Evolutionary conservation across 2,888 invertebrate species (phyloP).

Genomic region (Marronus borbonicus): DNA sequence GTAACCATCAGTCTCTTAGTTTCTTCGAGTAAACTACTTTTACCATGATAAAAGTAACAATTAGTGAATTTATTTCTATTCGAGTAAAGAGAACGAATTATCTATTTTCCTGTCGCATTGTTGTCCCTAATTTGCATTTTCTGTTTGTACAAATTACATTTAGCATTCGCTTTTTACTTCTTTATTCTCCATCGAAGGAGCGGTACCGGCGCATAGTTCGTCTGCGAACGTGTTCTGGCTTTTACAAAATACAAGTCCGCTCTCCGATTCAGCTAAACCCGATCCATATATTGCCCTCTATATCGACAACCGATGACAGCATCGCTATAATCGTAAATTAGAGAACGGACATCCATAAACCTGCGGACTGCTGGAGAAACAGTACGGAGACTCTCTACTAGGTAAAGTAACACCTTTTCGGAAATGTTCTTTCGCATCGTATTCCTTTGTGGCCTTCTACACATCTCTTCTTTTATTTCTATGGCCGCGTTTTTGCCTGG

Average conservation of each 20-base stretch:
- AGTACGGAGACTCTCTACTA: constrained; percentile 35
- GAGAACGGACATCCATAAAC: constrained; percentile 56
- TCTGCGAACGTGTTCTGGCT: constrained; percentile 50
- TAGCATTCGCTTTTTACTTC: constrained; percentile 1
- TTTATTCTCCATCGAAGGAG: constrained; percentile 18
- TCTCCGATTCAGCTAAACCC: constrained; percentile 53
- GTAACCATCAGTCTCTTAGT: no score
- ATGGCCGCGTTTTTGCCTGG: constrained; percentile 16
- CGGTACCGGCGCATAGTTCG: constrained; percentile 15
- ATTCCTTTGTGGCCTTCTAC: constrained; percentile 43
- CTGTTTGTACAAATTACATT: constrained; percentile 44
- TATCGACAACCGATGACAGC: constrained; percentile 61
- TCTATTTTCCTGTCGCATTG: not conserved
- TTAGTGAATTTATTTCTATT: no score
- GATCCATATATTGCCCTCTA: constrained; percentile 60
- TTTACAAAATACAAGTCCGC: constrained; percentile 57
- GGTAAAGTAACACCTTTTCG: constrained; percentile 49
- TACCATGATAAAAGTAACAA: no score
- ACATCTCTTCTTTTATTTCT: constrained; percentile 27
- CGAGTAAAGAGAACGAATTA: not conserved
- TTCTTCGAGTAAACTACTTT: no score
- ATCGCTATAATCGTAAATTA: constrained; percentile 60
- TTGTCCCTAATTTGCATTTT: constrained; percentile 23
- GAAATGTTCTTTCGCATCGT: constrained; percentile 41
- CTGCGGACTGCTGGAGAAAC: constrained; percentile 42